Evolutionary conservation across 2,113 vertebrate genomes (phyloP).

Genomic region (Castor canadensis): DNA sequence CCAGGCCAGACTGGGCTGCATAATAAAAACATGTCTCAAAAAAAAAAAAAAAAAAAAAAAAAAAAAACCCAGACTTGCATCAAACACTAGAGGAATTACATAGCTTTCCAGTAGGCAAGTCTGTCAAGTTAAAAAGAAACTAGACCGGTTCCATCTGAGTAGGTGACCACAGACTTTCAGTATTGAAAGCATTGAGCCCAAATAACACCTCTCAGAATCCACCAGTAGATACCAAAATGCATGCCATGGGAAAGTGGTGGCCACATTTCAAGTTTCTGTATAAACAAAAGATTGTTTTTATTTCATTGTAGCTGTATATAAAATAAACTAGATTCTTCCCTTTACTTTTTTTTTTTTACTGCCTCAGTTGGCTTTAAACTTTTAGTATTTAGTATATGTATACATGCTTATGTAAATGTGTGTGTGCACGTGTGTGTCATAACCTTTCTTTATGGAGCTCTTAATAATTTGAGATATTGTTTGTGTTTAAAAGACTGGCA

Average conservation of each 20-base stretch:
- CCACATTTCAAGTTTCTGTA: not conserved
- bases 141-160: not conserved
- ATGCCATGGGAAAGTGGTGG: not conserved
- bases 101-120: not conserved
- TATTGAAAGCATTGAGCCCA: not conserved
- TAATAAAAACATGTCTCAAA: not conserved
- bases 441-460: not conserved
- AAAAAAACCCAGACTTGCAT: not conserved
- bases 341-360: not conserved
- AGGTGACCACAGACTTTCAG: not conserved
- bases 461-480: not conserved
- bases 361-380: not conserved
- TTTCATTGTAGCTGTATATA: not conserved
- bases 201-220: not conserved
- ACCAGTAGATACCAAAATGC: not conserved
- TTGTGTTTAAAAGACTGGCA: not conserved
- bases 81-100: not conserved
- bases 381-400: not conserved
- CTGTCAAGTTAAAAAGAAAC: conserved; percentile 49
- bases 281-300: not conserved
- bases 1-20: not conserved
- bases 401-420: not conserved
- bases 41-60: not conserved
- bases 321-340: not conserved
- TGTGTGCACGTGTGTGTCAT: not conserved